These are phyloP conservation scores for Eupithecia insigniata DNA, from an alignment of 2,888 invertebrate genomes.

Conservation along the genomic window DNA sequence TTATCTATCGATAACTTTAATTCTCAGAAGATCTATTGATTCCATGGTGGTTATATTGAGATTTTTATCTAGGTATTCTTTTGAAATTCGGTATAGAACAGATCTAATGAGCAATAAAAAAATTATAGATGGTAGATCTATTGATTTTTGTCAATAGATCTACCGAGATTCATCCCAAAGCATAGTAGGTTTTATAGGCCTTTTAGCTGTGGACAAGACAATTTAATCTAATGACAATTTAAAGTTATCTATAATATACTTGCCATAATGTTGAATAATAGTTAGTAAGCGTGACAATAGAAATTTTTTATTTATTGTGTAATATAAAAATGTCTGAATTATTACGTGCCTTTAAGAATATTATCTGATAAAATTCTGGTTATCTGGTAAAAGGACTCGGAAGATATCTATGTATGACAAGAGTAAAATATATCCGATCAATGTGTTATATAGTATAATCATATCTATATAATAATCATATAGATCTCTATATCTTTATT, in stretches of 20 bases:
- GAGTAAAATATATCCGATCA: not conserved
- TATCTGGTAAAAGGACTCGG: not conserved
- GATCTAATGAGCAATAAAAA: not conserved
- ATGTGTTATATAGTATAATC: not conserved
- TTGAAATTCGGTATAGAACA: not conserved
- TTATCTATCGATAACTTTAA: too few species aligned
- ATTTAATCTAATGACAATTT: not conserved
- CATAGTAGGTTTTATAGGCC: not conserved
- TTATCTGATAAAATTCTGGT: not conserved
- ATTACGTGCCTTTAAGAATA: not conserved
- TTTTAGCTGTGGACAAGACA: not conserved
- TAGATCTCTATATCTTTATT: not conserved
- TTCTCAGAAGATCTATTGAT: not conserved
- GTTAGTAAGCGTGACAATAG: not conserved
- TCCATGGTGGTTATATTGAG: not conserved
- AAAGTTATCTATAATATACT: not conserved
- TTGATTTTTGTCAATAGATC: not conserved
- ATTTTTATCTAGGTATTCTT: not conserved
- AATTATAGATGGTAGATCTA: not conserved
- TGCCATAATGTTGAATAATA: not conserved
- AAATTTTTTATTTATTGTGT: not conserved
- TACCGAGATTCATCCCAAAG: not conserved
- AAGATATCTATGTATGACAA: not conserved
- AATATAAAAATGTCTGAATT: not conserved
- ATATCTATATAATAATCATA: not conserved